Evolutionary conservation across 1,140 invertebrate species (phyloP).

Genomic region (Hermatobates lingyangjiaoensis): DNA sequence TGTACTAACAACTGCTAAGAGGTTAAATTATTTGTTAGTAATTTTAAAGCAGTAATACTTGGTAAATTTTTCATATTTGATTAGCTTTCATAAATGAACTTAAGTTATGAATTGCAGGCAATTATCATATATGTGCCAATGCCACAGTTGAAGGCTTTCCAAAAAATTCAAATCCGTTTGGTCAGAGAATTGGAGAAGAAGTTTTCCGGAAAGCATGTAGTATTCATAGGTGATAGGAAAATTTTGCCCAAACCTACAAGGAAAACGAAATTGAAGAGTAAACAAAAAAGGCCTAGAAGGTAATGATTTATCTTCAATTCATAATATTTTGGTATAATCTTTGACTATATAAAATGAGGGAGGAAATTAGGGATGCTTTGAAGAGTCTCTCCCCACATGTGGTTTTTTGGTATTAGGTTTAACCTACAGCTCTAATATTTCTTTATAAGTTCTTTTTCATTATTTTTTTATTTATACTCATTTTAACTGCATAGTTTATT

Average conservation of each 20-base stretch:
- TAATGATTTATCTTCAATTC: conserved; percentile 19
- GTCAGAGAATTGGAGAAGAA: conserved; percentile 98
- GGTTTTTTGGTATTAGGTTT: too few relatives aligned
- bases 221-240: conserved; percentile 93
- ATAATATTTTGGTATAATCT: neutral
- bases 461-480: conserved; percentile 1
- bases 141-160: conserved; percentile 89
- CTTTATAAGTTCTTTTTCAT: neutral
- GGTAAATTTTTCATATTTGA: too few relatives aligned
- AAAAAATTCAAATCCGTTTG: conserved; percentile 90
- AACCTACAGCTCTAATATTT: too few relatives aligned
- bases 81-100: too few relatives aligned
- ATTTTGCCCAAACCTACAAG: conserved; percentile 95
- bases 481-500: neutral
- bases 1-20: too few relatives aligned
- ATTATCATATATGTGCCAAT: conserved; percentile 98
- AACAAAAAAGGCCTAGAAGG: conserved; percentile 93
- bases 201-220: conserved; percentile 96
- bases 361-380: too few relatives aligned
- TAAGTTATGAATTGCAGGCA: conserved; percentile 51
- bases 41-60: too few relatives aligned
- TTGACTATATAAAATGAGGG: too few relatives aligned
- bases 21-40: too few relatives aligned
- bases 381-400: too few relatives aligned
- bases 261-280: conserved; percentile 81